Conservation (phyloP, 2,888 invertebrate genomes). For the Polydrusus pterygomalis region DNA sequence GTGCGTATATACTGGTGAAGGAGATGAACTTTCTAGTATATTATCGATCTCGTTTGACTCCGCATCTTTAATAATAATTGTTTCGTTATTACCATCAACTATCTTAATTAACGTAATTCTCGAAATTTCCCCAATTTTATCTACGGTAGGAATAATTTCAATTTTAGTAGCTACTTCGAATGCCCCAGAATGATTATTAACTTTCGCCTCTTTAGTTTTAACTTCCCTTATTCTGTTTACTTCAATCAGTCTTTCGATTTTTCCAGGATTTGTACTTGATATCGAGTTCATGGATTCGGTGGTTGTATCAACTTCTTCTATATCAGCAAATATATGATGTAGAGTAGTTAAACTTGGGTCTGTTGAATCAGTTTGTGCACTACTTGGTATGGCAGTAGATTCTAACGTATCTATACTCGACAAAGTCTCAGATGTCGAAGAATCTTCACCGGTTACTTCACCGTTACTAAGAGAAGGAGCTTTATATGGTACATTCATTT, state of each 20-base stretch:
- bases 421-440: neutral
- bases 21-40: conserved; percentile 40
- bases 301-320: conserved; percentile 61
- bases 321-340: conserved; percentile 73
- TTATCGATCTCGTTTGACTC: conserved; percentile 55
- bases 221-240: conserved; percentile 82
- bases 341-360: conserved; percentile 67
- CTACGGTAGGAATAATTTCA: conserved; percentile 77
- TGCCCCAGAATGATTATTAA: conserved; percentile 71
- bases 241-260: conserved; percentile 78
- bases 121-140: conserved; percentile 82
- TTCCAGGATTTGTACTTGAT: conserved; percentile 60
- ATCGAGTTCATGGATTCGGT: conserved; percentile 65
- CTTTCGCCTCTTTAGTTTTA: conserved; percentile 78
- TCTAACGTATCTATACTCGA: neutral
- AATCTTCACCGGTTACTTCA: conserved; percentile 32
- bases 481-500: conserved; percentile 65
- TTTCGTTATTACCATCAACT: conserved; percentile 74
- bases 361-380: conserved; percentile 59
- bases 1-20: conserved; percentile 46
- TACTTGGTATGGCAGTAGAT: conserved; percentile 35
- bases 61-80: conserved; percentile 55
- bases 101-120: conserved; percentile 81
- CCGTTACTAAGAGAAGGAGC: conserved; percentile 28
- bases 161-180: conserved; percentile 72